Base-by-base conservation (phyloP, 2,113 vertebrate species). In the Cyprinus carpio region DNA sequence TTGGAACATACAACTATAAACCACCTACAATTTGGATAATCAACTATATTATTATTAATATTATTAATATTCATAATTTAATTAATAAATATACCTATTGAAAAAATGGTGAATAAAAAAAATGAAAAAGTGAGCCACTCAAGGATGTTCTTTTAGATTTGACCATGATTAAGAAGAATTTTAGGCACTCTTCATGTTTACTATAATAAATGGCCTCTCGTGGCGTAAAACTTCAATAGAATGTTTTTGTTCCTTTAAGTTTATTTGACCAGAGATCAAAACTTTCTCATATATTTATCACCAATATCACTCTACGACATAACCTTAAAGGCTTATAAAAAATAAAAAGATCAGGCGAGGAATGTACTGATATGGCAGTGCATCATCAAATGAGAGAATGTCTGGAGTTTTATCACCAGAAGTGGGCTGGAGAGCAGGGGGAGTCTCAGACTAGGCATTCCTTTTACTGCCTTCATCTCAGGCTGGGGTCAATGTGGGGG, bases 381-480 rank as follows among this genome's bases (percentile, higher is more conserved):
- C 92, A 96, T 95, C 96, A 96, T 96, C 96, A 96, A 96, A 96
- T 96, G 96, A 97, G 96, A 88, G 95, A 96, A 96, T 87, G 96
- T 97, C 97, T 98, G 96, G 96, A 96, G 93, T 97, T 97, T 98
- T 97, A 98, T 98, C 97, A 96, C 96, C 91, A 87, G 91, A 92
- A 92, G 93, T 93, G 95, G 67, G 81, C 64, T 95, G 95, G 93
- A 94, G 93, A 95, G 93, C 94, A 95, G 93, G 93, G 91, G 95
- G 93, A 96, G 96, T 94, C 94, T 92, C 94, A 92, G 94, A 92
- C 94, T 91, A 87, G 85, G 91, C 95, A 96, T 96, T 96, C 96
- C 95, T 96, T 92, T 89, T 90, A 94, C 92, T 94, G 92, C 94
- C 94, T 94, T 95, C 94, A 95, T 95, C 95, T 92, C 95, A 95